Evolutionary conservation across 2,888 invertebrate genomes (phyloP).

Genomic region (Platynereis dumerilii): DNA sequence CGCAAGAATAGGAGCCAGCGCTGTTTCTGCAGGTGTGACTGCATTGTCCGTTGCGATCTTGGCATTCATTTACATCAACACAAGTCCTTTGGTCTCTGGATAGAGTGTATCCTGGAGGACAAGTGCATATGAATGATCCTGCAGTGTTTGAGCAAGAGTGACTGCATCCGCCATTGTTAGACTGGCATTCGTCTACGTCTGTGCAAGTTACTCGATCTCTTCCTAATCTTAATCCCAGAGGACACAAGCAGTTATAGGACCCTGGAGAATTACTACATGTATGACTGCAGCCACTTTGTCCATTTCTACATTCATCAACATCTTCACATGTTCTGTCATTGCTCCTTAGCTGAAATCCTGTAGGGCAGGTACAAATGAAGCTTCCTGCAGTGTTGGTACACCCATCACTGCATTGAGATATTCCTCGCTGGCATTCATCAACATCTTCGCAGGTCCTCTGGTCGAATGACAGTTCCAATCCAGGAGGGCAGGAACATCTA

Average conservation of each 20-base stretch:
- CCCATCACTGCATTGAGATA: background rate
- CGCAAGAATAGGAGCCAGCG: background rate
- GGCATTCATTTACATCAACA: slow-evolving; percentile 3
- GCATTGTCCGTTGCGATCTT: background rate
- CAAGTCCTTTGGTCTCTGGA: background rate
- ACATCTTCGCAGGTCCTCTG: background rate
- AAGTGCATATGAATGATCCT: background rate
- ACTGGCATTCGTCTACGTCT: background rate
- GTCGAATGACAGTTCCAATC: background rate
- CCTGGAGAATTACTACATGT: background rate
- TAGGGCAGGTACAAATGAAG: background rate
- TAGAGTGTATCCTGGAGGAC: background rate
- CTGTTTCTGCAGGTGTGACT: background rate
- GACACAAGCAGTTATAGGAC: slow-evolving; percentile 4
- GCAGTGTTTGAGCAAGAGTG: slow-evolving; percentile 1
- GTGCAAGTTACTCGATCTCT: background rate
- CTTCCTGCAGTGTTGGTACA: background rate
- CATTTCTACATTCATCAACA: background rate
- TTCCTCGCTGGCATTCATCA: background rate
- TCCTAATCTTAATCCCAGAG: background rate
- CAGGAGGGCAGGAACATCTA: background rate
- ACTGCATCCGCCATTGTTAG: slow-evolving; percentile 1
- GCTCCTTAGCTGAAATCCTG: background rate
- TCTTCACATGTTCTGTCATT: slow-evolving; percentile 4
- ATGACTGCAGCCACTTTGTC: background rate